phyloP scores from a whole-genome alignment of 1,140 invertebrate species.

The Leptoteleia sp. region DNA sequence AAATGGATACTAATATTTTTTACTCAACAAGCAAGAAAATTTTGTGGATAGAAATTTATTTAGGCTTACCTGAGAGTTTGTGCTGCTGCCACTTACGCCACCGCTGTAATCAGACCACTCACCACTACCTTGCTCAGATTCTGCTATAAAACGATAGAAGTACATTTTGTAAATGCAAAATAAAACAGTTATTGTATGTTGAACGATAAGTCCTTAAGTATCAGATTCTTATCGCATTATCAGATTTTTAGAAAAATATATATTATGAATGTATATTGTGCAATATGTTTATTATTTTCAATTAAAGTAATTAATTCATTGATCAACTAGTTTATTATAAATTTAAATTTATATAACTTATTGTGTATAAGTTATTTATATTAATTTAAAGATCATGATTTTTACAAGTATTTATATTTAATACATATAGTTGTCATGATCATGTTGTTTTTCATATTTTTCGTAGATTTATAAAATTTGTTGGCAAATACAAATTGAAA shows the following conservation, averaged over 20 bases:
- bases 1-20: no score
- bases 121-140: constrained; percentile 72
- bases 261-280: not conserved
- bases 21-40: constrained; percentile 48
- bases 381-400: no score
- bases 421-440: no score
- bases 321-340: no score
- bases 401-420: no score
- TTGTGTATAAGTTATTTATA: no score
- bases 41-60: not conserved
- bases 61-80: constrained; percentile 75
- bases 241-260: constrained; percentile 2
- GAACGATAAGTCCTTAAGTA: constrained; percentile 11
- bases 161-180: constrained; percentile 25
- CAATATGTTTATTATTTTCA: no score
- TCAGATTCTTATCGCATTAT: constrained; percentile 29
- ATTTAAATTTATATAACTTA: not conserved
- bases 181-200: constrained; percentile 3
- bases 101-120: constrained; percentile 73
- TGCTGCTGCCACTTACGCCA: constrained; percentile 48
- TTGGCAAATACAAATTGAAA: no score
- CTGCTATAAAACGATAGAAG: constrained; percentile 71
- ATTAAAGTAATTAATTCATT: no score
- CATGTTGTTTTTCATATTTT: no score
- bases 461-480: no score